Evolutionary conservation across 2,797 vertebrate genomes (phyloP).

Genomic region (Octomys mimax): DNA sequence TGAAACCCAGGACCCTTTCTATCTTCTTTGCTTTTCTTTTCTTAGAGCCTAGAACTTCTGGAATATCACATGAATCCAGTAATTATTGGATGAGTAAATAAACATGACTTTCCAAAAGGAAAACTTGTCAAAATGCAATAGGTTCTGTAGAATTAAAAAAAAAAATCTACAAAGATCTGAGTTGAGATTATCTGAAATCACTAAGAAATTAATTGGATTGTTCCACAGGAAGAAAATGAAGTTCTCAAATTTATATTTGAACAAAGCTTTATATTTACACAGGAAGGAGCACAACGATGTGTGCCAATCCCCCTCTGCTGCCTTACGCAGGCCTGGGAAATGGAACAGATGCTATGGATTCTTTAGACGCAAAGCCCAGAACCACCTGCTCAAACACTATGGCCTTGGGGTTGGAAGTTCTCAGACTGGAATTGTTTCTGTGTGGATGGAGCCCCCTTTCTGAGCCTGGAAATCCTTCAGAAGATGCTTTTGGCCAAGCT

Average conservation of each 20-base stretch:
- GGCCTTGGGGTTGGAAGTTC: not conserved
- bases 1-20: not conserved
- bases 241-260: not conserved
- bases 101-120: not conserved
- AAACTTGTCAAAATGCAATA: not conserved
- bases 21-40: not conserved
- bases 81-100: not conserved
- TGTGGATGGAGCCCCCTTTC: not conserved
- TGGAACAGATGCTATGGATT: not conserved
- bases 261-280: not conserved
- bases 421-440: not conserved
- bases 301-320: not conserved
- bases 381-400: not conserved
- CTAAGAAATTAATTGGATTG: not conserved
- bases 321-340: not conserved
- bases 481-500: not conserved
- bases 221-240: not conserved
- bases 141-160: not conserved
- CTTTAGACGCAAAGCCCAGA: not conserved
- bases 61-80: not conserved
- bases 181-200: not conserved
- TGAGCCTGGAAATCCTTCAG: not conserved
- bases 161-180: not conserved
- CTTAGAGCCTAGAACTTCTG: not conserved
- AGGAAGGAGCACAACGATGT: not conserved